Percentiles rank a stretch among this genome's conserved stretches.
These are phyloP conservation scores for Standfussiana lucernea DNA, from an alignment of 2,888 invertebrate species.

Conservation along the genomic window DNA sequence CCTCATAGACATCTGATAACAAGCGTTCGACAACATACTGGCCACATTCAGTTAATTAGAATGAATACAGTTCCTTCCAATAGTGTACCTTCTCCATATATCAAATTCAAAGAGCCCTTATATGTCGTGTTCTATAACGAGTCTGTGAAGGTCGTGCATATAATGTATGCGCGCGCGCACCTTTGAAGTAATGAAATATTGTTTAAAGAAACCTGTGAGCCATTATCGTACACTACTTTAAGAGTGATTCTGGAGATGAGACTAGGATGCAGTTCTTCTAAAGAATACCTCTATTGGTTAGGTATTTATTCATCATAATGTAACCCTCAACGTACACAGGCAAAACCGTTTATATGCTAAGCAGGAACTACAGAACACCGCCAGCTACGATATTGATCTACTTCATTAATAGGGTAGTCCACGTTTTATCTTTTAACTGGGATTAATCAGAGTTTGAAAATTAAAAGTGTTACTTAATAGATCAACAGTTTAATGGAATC, in stretches of 20 bases:
- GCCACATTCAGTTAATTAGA: not conserved
- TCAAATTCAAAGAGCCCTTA: not conserved
- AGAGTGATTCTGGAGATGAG: not conserved
- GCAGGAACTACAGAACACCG: not conserved
- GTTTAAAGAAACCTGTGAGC: slow-evolving; percentile 17
- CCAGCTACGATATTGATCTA: not conserved
- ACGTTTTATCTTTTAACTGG: not conserved
- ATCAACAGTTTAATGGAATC: too few relatives aligned
- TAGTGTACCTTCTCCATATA: not conserved
- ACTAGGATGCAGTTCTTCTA: not conserved
- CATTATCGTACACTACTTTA: not conserved
- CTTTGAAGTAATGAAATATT: slow-evolving; percentile 38
- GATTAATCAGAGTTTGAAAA: not conserved
- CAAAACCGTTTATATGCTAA: not conserved
- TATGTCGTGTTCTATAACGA: not conserved
- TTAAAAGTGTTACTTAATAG: not conserved
- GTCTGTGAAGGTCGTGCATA: not conserved
- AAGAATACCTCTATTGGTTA: too few relatives aligned
- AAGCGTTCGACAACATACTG: not conserved
- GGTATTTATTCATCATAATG: too few relatives aligned
- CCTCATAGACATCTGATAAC: not conserved
- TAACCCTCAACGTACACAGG: not conserved
- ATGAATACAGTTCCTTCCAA: not conserved
- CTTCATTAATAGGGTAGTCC: not conserved
- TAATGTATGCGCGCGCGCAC: not conserved